A percentile compares a stretch with the other conserved stretches of the same genome.
phyloP scores from a whole-genome alignment of 2,113 vertebrate species.

The Pluvianellus socialis region DNA sequence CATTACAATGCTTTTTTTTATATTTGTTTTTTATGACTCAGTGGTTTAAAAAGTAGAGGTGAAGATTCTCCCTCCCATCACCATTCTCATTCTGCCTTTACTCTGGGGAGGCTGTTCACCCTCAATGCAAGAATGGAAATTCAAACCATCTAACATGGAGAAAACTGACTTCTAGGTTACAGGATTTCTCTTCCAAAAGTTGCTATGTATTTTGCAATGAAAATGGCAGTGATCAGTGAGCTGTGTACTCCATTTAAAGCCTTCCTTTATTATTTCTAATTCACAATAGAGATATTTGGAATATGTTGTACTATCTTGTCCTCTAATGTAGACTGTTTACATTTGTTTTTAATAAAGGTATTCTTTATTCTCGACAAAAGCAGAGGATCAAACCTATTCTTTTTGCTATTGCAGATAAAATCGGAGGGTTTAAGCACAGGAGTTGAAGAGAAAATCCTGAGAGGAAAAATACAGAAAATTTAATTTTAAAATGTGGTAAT shows the following conservation, averaged over 20 bases:
- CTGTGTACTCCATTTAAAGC: background rate
- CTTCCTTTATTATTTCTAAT: background rate
- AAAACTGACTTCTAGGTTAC: background rate
- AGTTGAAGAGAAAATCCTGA: background rate
- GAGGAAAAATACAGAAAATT: background rate
- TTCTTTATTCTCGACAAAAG: background rate
- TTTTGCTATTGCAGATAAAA: background rate
- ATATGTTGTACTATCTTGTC: background rate
- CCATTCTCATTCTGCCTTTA: background rate
- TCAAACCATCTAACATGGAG: background rate
- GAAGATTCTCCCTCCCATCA: background rate
- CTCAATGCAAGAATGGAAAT: background rate
- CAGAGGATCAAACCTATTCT: background rate
- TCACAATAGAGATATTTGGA: background rate
- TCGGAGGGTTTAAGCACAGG: background rate
- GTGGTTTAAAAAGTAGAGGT: background rate
- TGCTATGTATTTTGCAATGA: background rate
- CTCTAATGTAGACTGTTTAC: background rate
- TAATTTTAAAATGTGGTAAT: background rate
- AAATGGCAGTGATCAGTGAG: background rate
- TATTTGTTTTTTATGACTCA: background rate
- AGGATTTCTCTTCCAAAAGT: background rate
- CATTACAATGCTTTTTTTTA: background rate
- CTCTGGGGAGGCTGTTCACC: fast-evolving
- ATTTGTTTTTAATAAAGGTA: background rate